Evolutionary conservation across 1,140 invertebrate species (phyloP), one percentile per base, ranked within the genome.

Genomic region (Centruroides sculpturatus): DNA sequence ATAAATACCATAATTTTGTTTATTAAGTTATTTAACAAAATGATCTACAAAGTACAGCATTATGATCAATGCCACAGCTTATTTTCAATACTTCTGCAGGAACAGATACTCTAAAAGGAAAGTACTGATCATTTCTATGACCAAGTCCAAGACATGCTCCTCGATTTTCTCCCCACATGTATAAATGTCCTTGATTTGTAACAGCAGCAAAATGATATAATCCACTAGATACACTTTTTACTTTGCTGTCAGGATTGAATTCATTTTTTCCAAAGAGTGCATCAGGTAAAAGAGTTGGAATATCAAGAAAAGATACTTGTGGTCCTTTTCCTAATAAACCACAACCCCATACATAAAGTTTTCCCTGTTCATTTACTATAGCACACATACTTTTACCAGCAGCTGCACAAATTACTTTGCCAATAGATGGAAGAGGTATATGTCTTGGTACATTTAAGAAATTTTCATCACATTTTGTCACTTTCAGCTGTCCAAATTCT

Each of bases 321-420:
- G 92, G 92, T 0, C 93, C 93, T 53, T 85, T 79, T 1, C 93
- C 93, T 50, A 98, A 76, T 64, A 94, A 81, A 54, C 94, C 94
- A 74, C 82, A 94, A 9, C 94, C 93, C 93, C 93, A 97, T 1
- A 87, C 83, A 76, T 82, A 96, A 0, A 93, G 87, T 49, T 88
- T 75, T 8, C 90, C 90, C 65, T 41, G 41, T 8, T 41, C 84
- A 76, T 89, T 92, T 55, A 90, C 72, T 12, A 86, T 74, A 70
- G 87, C 79, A 75, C 92, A 96, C 69, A 85, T 86, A 4, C 89
- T 89, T 41, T 92, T 92, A 12, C 87, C 90, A 36, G 86, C 76
- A 34, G 89, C 89, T 60, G 92, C 83, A 72, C 90, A 85, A 49
- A 78, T 76, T 23, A 96, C 82, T 71, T 82, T 85, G 6, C 91